Evolutionary conservation across 2,113 vertebrate genomes (phyloP).

Genomic region (Puffinus mauretanicus): DNA sequence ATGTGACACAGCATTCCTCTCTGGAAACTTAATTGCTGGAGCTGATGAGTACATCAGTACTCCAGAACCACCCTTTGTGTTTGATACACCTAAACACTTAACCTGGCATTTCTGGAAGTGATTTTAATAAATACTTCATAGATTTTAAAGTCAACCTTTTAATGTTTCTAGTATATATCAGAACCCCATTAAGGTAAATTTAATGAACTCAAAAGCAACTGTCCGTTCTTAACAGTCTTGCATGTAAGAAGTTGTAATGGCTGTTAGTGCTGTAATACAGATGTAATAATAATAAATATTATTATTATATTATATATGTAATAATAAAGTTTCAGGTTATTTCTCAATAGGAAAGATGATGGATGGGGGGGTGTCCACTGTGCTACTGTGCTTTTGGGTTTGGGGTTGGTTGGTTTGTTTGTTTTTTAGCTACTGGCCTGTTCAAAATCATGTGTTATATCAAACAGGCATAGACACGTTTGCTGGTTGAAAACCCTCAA

Average conservation of each 20-base stretch:
- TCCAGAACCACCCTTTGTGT: neutral
- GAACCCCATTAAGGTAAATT: neutral
- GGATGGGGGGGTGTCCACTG: no score
- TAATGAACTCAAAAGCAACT: neutral
- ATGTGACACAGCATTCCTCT: constrained; percentile 16
- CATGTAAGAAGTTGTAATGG: neutral
- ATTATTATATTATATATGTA: neutral
- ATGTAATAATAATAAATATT: neutral
- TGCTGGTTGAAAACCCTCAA: neutral
- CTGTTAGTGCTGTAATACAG: neutral
- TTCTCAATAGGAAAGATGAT: neutral
- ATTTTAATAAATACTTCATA: neutral
- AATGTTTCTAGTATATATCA: neutral
- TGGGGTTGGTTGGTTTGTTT: no score
- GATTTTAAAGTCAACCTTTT: neutral
- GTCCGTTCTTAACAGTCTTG: neutral
- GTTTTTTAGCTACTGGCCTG: neutral
- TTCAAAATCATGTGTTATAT: neutral
- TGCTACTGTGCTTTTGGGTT: no score
- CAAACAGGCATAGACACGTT: neutral
- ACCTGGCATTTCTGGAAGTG: neutral
- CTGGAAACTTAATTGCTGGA: neutral
- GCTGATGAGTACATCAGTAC: neutral
- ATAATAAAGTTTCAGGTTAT: neutral
- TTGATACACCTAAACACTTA: neutral